Evolutionary conservation across 92 coral and sea anemone genomes (phyloP).

Genomic region (Muricea muricata): DNA sequence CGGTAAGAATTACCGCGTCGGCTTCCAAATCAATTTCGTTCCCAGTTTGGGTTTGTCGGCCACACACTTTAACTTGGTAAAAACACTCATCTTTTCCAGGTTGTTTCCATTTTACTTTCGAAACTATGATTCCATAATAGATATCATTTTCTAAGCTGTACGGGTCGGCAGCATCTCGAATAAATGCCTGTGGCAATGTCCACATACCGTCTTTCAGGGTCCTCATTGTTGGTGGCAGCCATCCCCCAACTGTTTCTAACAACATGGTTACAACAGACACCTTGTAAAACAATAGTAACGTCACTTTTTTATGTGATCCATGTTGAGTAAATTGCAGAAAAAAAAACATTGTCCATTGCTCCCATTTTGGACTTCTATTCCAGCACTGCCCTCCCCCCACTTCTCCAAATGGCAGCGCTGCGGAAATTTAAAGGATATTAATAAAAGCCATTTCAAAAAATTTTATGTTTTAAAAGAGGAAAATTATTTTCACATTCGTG

Average conservation of each 20-base stretch:
- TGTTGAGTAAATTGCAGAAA: too few relatives aligned
- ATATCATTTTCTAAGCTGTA: constrained; percentile 6
- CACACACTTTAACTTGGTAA: constrained; percentile 17
- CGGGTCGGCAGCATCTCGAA: not conserved
- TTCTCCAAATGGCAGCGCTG: too few relatives aligned
- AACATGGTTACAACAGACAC: not conserved
- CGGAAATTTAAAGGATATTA: too few relatives aligned
- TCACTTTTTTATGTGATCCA: too few relatives aligned
- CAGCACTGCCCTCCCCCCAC: too few relatives aligned
- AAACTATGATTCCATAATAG: constrained; percentile 14
- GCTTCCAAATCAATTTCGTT: constrained; percentile 45
- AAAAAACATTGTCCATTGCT: too few relatives aligned
- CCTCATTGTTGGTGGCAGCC: constrained; percentile 15
- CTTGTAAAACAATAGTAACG: not conserved
- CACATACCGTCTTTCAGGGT: constrained; percentile 17
- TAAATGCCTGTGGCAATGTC: constrained; percentile 16
- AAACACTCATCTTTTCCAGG: not conserved
- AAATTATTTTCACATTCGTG: too few relatives aligned
- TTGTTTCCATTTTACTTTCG: not conserved
- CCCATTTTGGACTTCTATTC: too few relatives aligned
- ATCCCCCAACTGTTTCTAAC: constrained; percentile 12
- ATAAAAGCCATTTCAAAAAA: too few relatives aligned
- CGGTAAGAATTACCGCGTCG: constrained; percentile 61
- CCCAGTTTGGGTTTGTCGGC: constrained; percentile 23
- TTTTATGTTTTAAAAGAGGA: too few relatives aligned